Conservation (phyloP, 2,888 invertebrate genomes). For the Syrista parreyssii region DNA sequence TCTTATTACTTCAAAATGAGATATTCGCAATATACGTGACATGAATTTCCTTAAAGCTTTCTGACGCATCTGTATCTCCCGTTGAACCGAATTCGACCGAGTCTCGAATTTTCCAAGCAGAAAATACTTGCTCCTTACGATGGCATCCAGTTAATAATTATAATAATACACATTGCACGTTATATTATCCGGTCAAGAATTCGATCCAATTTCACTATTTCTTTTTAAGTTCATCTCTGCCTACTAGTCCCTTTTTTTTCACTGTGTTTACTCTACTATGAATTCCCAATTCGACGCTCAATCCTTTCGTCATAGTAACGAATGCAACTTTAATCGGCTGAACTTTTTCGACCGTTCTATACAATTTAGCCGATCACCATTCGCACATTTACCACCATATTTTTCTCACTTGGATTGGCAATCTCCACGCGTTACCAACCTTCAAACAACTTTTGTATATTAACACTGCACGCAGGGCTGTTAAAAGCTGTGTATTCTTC, state of each 20-base stretch:
- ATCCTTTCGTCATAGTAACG: neutral
- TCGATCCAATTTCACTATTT: neutral
- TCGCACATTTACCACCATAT: neutral
- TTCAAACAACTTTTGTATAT: neutral
- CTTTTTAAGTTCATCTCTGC: neutral
- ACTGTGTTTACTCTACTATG: neutral
- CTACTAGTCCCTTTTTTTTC: neutral
- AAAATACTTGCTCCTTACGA: neutral
- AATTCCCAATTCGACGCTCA: neutral
- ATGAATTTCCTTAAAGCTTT: neutral
- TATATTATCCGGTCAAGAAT: no score
- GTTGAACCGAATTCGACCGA: neutral
- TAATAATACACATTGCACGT: no score
- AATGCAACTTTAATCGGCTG: neutral
- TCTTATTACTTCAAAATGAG: neutral
- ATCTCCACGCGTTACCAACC: neutral
- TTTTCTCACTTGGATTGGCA: neutral
- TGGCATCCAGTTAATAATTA: no score
- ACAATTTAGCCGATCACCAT: neutral
- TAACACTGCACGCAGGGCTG: neutral
- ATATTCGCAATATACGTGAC: neutral
- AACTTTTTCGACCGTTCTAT: neutral
- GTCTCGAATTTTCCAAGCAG: neutral
- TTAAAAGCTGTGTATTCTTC: neutral
- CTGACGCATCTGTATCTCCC: neutral